A percentile compares a stretch with the other conserved stretches of the same genome.
phyloP scores from a whole-genome alignment of 2,888 invertebrate genomes.

The Camptogramma bilineatum region DNA sequence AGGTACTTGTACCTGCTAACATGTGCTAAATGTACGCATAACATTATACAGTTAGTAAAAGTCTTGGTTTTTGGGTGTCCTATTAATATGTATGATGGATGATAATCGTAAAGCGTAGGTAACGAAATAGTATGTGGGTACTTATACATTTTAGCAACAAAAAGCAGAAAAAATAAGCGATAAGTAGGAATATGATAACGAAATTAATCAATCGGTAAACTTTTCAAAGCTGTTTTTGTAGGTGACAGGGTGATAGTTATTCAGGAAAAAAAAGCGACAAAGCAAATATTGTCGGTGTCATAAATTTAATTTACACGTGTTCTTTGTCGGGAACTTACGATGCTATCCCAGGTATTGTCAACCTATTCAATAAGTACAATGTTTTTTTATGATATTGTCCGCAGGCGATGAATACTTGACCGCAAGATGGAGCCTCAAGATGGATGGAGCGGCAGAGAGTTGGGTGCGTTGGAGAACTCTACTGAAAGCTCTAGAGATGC shows the following conservation, averaged over 20 bases:
- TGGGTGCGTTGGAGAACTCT: constrained; percentile 68
- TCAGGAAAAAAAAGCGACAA: no score
- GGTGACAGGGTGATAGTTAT: no score
- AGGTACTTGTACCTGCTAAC: not conserved
- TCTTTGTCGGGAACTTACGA: not conserved
- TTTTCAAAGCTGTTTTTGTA: no score
- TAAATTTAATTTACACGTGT: not conserved
- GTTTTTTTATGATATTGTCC: constrained; percentile 50
- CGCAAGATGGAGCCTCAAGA: constrained; percentile 78
- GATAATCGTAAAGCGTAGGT: no score
- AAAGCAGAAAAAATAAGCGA: no score
- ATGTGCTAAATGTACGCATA: no score
- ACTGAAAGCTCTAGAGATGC: constrained; percentile 72
- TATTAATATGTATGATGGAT: not conserved
- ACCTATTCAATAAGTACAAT: not conserved
- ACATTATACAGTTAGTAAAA: not conserved
- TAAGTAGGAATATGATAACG: no score
- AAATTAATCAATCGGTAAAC: no score
- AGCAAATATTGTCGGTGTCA: no score
- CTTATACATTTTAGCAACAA: not conserved
- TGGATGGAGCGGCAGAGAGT: constrained; percentile 72
- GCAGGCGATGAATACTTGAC: constrained; percentile 82
- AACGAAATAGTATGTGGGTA: not conserved
- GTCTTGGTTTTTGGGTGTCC: not conserved
- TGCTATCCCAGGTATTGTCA: no score